Evolutionary conservation across 2,797 vertebrate species (phyloP), one percentile per base, ranked within the genome.

Genomic region (Emydoidea blandingii): DNA sequence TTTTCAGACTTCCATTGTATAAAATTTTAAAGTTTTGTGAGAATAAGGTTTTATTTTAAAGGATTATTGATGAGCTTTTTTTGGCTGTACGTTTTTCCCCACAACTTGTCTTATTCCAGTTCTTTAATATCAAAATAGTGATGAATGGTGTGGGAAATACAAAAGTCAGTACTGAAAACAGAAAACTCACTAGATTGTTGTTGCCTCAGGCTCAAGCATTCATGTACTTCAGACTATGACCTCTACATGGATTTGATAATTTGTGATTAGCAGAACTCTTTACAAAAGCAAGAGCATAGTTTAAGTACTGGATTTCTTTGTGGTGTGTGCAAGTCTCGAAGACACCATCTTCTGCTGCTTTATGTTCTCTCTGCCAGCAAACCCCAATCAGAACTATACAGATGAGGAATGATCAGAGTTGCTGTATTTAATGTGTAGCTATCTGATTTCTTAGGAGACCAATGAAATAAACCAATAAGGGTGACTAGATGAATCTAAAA

Each of bases 401-500:
- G 82, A n/a, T 93, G 15, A 88, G 83, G 81, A 87, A 78, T 81
- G 68, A 54, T 1, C 86, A 2, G 84, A 88, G 12, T 94, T 94
- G 41, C n/a, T 91, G 5, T 81, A 44, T 83, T 78, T 94, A 91
- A 47, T 93, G 2, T 54, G 62, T 93, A 56, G 12, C 78, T 91
- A 2, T 95, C 56, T 81, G 31, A 82, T 94, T 29, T 94, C 57
- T 82, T 93, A 86, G 86, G 87, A 94, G 85, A 95, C 56, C 15
- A 90, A 82, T 81, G 54, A 72, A 91, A 27, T 94, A 89, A 88
- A 79, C 95, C 34, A 68, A 82, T 37, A 68, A 37, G 15, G 9
- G n/a, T 68, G 90, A 94, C 57, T 57, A 72, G 88, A 72, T 50
- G 10, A 91, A 87, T 84, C 84, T 95, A 90, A 93, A 92, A 94